These are phyloP conservation scores for Bombus difficillimus DNA, from an alignment of 1,140 invertebrate species.

Conservation along the genomic window DNA sequence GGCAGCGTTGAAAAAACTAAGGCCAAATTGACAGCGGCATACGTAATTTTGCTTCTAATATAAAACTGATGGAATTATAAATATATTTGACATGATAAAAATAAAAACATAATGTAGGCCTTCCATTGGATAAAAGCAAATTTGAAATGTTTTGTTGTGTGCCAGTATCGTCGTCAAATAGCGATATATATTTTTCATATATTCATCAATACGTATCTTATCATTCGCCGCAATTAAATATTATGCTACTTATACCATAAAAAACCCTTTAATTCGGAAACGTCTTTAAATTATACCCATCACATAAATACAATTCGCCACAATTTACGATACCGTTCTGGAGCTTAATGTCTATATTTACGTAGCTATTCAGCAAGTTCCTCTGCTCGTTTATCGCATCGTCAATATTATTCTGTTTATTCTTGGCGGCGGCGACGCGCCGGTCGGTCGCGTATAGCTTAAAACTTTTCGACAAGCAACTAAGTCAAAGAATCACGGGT, in stretches of 20 bases:
- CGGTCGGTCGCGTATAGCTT: no score
- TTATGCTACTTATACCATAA: not conserved
- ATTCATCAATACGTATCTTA: not conserved
- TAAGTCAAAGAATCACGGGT: conserved; percentile 1
- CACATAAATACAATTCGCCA: not conserved
- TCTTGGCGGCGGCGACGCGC: not conserved
- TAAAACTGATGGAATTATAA: no score
- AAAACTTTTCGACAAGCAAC: not conserved
- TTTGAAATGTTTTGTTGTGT: no score
- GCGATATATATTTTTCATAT: not conserved
- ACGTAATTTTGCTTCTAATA: no score
- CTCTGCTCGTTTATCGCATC: not conserved
- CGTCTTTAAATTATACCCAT: not conserved
- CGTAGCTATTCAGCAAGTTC: not conserved
- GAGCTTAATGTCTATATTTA: not conserved
- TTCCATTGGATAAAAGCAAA: no score
- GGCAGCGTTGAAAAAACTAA: no score
- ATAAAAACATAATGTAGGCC: no score
- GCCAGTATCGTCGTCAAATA: no score
- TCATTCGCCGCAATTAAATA: not conserved
- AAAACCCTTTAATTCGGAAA: not conserved
- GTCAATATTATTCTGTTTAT: conserved; percentile 54
- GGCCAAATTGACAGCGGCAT: no score
- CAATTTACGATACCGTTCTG: not conserved
- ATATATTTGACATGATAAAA: no score